Evolutionary conservation across 2,113 vertebrate species (phyloP).

Genomic region (Pandion haliaetus): DNA sequence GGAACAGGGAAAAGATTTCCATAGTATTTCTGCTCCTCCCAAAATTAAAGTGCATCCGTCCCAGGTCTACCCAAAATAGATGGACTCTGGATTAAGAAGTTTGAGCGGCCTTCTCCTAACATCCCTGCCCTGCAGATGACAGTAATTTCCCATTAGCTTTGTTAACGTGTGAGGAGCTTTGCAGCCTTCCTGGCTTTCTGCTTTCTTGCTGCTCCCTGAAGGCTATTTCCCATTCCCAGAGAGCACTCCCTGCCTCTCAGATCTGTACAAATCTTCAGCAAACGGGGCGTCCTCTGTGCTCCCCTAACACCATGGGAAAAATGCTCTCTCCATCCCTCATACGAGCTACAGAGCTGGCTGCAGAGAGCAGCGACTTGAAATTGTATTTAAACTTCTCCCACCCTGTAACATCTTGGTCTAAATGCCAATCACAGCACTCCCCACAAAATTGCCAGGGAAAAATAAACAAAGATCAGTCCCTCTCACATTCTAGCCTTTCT

Average conservation of each 20-base stretch:
- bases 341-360: neutral
- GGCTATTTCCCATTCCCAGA: neutral
- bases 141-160: neutral
- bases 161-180: neutral
- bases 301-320: neutral
- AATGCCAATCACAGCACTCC: neutral
- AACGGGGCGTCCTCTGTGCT: neutral
- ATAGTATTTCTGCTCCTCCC: neutral
- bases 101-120: neutral
- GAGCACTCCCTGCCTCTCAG: neutral
- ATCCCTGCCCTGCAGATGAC: neutral
- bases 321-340: neutral
- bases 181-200: neutral
- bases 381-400: constrained; percentile 6
- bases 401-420: neutral
- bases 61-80: neutral
- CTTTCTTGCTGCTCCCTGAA: neutral
- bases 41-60: neutral
- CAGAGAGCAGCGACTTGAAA: neutral
- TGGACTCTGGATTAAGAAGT: neutral
- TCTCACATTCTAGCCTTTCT: neutral
- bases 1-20: neutral
- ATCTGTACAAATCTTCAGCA: neutral
- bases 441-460: constrained; percentile 18
- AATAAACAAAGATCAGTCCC: neutral